Base-by-base conservation (phyloP, 2,113 vertebrate species). In the Vanacampus margaritifer region DNA sequence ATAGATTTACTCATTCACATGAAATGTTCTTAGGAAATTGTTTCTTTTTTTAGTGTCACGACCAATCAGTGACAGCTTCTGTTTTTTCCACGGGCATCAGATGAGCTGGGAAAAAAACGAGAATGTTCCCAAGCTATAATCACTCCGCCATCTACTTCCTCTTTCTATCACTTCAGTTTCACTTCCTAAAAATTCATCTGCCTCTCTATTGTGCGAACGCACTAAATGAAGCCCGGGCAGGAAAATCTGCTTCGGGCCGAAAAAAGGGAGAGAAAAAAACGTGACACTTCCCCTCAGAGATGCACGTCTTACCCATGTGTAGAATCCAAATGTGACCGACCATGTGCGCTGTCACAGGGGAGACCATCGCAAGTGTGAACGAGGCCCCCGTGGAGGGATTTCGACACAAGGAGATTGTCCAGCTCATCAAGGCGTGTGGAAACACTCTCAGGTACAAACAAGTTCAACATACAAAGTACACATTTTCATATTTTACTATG, bases 321-420 rank as follows among this genome's bases (percentile, higher is more conserved):
- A 35, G 21, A 51, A 32, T 57, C 13, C 0, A 12, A 23, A 26
- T 24, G 11, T 24, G 51, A 57, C 43, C 71, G 53, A 57, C 43
- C 71, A 46, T 45, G 69, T 64, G 60, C 64, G 19, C 37, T 32
- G 54, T 9, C 19, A 51, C 77, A 98, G 97, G 97, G 26, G 95
- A 98, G 88, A 97, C 96, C 0, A 97, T 98, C 21, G 88, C 94
- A 0, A 94, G 90, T 0, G 93, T 98, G 70, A 98, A 98, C 0
- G 94, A 95, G 41, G 79, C 91, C 32, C 87, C 92, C 0, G 94
- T 96, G 58, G 94, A 96, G 50, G 95, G 94, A 0, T 84, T 93
- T 73, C 87, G 91, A 16, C 97, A 98, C 89, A 93, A 94, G 1
- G 97, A 98, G 54, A 98, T 98, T 0, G 95, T 98, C 62, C 95